Percentiles rank a stretch among this genome's conserved stretches.
Conservation (phyloP, 2,888 invertebrate genomes). For the Pilophorus perplexus region DNA sequence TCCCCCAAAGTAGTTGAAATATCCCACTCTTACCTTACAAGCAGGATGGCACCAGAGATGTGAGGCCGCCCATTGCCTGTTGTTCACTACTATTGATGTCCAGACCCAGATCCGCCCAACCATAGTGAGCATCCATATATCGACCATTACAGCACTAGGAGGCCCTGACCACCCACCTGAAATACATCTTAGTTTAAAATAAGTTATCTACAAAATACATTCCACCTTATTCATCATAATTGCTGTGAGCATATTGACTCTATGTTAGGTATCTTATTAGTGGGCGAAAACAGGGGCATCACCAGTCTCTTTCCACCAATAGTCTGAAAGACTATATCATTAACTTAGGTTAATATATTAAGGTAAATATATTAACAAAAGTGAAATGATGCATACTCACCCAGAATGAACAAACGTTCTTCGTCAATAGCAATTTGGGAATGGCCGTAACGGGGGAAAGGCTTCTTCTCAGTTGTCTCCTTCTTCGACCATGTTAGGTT, state of each 20-base stretch:
- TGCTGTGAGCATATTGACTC: no score
- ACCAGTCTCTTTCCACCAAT: not conserved
- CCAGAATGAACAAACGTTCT: slow-evolving; percentile 74
- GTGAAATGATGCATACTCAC: slow-evolving; percentile 48
- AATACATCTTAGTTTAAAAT: no score
- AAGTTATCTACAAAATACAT: no score
- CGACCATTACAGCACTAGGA: slow-evolving; percentile 79
- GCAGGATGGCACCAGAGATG: slow-evolving; percentile 94
- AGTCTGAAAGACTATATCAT: not conserved
- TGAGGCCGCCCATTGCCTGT: slow-evolving; percentile 75
- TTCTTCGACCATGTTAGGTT: slow-evolving; percentile 76
- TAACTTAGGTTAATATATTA: not conserved
- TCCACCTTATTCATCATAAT: no score
- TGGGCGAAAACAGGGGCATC: no score
- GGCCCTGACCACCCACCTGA: slow-evolving; percentile 82
- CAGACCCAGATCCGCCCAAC: slow-evolving; percentile 67
- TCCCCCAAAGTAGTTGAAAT: no score
- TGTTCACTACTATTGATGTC: slow-evolving; percentile 71
- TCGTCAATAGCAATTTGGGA: slow-evolving; percentile 82
- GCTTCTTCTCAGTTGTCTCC: slow-evolving; percentile 65
- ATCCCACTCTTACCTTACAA: slow-evolving; percentile 67
- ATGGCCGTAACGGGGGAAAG: slow-evolving; percentile 86
- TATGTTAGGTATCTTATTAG: no score
- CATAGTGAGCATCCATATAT: slow-evolving; percentile 87
- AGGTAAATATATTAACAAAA: not conserved